phyloP scores from a whole-genome alignment of 2,113 vertebrate genomes.

The Aspidoscelis tigris region DNA sequence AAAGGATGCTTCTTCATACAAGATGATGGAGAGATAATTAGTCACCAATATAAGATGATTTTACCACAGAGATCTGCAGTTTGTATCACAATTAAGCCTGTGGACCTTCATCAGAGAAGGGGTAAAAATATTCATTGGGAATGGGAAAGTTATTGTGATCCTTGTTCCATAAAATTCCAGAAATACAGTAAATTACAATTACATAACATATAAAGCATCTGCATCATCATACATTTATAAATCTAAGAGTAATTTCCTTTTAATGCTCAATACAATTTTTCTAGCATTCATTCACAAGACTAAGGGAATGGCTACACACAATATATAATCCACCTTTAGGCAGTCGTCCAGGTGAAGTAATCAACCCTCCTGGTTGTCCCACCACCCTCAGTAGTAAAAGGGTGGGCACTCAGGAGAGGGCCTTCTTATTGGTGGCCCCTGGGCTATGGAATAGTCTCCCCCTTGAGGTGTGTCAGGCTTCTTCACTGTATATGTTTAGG shows the following conservation, averaged over 20 bases:
- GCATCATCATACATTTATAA: conserved; percentile 3
- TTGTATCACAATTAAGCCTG: conserved; percentile 86
- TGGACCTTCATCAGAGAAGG: conserved; percentile 74
- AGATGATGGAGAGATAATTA: conserved; percentile 82
- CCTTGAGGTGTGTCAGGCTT: no score
- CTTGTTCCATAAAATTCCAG: not conserved
- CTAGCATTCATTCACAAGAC: not conserved
- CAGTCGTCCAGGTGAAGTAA: no score
- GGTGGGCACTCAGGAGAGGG: no score
- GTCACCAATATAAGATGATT: conserved; percentile 87
- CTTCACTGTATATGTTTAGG: no score
- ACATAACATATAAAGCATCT: not conserved
- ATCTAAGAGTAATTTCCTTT: not conserved
- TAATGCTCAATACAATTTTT: not conserved
- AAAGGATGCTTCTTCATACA: conserved; percentile 93
- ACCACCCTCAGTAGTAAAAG: no score
- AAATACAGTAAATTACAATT: not conserved
- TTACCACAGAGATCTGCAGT: conserved; percentile 80
- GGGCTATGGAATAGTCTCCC: no score
- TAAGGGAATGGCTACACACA: no score
- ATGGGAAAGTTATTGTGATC: not conserved
- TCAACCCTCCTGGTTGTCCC: no score
- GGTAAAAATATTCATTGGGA: conserved; percentile 59
- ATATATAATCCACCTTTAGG: no score
- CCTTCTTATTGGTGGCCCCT: no score